Evolutionary conservation across 1,140 invertebrate species (phyloP), one percentile per base, ranked within the genome.

Genomic region (Monomorium pharaonis): DNA sequence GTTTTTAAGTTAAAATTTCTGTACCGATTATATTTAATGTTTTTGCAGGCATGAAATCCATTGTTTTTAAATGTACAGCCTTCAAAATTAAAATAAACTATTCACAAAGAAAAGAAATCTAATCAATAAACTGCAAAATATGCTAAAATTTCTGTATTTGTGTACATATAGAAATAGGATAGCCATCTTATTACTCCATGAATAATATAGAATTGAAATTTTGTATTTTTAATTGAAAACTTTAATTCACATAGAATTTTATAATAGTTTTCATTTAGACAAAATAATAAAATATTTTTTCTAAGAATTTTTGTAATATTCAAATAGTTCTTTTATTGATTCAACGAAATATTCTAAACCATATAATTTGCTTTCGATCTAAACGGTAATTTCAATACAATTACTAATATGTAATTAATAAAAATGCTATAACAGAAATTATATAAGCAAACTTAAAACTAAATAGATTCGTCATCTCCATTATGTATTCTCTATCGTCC

Each of bases 391-490:
- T 2, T 51, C 7, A 21, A 24, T 21, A 56, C 16, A 21, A 44
- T 77, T 9, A 67, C 14, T 24, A 69, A 69, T 80, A 0, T 37
- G 4, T 37, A 37, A 37, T 37, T 37, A 37, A 3, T 62, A 30
- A 44, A 27, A 27, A 37, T 67, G 12, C 5, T 69, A 37, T n/a
- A 37, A 51, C 27, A 42, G 16, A 51, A 51, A 67, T 80, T 80
- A 69, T 78, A 4, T 69, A 80, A 54, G 76, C 27, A 4, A 51
- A 10, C 62, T 18, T 18, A 54, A 78, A 12, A 77, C 6, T 42
- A 14, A 67, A 51, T 30, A 51, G 21, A 10, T 27, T 47, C 4
- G 42, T 24, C 5, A 27, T 54, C 14, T 33, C 44, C 5, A 62
- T 42, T 12, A 37, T 30, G n/a, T 9, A 33, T 67, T 9, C n/a